A percentile compares a stretch with the other conserved stretches of the same genome.
Evolutionary conservation across 2,113 vertebrate genomes (phyloP).

Genomic region (Ammodramus savannarum): DNA sequence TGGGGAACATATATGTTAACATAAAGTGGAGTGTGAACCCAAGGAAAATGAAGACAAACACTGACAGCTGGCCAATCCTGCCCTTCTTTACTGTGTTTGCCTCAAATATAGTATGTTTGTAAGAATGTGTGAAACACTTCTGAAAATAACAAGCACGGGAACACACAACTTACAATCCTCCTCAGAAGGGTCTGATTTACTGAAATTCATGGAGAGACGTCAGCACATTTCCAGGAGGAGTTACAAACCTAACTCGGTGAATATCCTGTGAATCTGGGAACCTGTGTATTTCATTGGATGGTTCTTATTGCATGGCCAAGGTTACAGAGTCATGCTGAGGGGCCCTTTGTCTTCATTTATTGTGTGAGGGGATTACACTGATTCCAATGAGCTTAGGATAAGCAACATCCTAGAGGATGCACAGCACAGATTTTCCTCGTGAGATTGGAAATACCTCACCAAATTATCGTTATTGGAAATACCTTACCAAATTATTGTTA

Average conservation of each 20-base stretch:
- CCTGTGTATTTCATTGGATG: rapidly evolving
- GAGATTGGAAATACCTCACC: not conserved
- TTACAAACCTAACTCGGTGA: not conserved
- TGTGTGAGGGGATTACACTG: not conserved
- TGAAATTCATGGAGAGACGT: not conserved
- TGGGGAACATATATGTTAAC: conserved; percentile 46
- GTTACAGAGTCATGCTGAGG: not conserved
- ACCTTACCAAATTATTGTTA: too few relatives aligned
- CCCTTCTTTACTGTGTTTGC: conserved; percentile 60
- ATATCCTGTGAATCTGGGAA: not conserved
- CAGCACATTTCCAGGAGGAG: not conserved
- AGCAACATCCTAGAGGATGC: not conserved
- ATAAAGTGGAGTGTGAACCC: conserved; percentile 45
- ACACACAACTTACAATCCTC: not conserved
- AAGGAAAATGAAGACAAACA: conserved; percentile 57
- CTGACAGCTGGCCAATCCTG: conserved; percentile 59
- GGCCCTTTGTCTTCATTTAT: not conserved
- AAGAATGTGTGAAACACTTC: conserved; percentile 57
- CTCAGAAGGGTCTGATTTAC: not conserved
- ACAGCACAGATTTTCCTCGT: not conserved
- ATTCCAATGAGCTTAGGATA: not conserved
- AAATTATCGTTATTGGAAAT: too few relatives aligned
- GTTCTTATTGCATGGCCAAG: not conserved
- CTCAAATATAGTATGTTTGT: conserved; percentile 61
- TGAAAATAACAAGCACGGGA: conserved; percentile 51